Conservation (phyloP, 2,888 invertebrate species). For the Dryobotodes eremita region DNA sequence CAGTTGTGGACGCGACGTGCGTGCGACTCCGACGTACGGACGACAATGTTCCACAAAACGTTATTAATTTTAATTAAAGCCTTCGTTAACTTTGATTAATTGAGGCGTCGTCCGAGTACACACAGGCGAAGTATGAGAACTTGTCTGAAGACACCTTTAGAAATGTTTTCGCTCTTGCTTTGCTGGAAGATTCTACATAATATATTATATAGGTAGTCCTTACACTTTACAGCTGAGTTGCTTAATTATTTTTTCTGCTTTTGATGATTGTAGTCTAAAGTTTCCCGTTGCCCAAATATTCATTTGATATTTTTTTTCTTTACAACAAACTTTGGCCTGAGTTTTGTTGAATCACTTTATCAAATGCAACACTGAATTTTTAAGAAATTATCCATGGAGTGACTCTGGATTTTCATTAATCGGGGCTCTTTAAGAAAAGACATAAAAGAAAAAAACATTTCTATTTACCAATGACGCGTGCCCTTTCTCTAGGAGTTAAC, state of each 20-base stretch:
- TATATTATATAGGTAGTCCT: background rate
- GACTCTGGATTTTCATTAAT: background rate
- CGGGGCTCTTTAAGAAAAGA: background rate
- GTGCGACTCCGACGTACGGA: slow-evolving; percentile 49
- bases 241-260: background rate
- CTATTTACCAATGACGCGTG: background rate
- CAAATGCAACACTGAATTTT: background rate
- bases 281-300: background rate
- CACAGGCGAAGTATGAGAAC: slow-evolving; percentile 20
- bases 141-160: slow-evolving; percentile 16
- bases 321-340: background rate
- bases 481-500: background rate
- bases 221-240: background rate
- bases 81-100: slow-evolving; percentile 78
- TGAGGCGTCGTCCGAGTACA: slow-evolving; percentile 63
- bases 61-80: slow-evolving; percentile 78
- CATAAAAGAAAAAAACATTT: background rate
- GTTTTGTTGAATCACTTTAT: background rate
- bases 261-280: background rate
- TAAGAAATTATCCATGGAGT: no score
- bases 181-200: background rate
- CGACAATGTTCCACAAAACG: slow-evolving; percentile 66
- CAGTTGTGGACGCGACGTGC: slow-evolving; percentile 53
- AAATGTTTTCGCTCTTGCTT: slow-evolving; percentile 9
- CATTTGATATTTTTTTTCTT: background rate